Percentiles rank a stretch among this genome's conserved stretches.
phyloP scores from a whole-genome alignment of 2,113 vertebrate genomes.

The Tragelaphus strepsiceros region DNA sequence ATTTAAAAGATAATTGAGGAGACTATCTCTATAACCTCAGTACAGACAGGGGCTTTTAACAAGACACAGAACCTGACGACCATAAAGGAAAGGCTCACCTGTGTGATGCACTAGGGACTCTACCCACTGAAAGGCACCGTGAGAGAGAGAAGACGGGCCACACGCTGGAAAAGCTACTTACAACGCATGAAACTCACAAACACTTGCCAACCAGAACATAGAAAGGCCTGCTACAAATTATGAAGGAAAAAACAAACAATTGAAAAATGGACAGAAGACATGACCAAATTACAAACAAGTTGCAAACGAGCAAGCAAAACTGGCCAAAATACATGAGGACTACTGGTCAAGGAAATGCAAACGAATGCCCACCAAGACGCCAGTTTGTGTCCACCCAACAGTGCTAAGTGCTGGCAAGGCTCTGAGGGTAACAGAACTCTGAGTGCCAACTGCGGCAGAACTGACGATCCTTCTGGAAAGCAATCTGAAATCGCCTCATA shows the following conservation, averaged over 20 bases:
- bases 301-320: background rate
- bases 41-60: background rate
- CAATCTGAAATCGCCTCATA: background rate
- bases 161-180: background rate
- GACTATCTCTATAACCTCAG: background rate
- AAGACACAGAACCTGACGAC: background rate
- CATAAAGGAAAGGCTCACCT: background rate
- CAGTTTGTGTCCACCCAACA: background rate
- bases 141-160: background rate
- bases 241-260: background rate
- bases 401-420: too few species aligned
- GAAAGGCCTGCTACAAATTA: background rate
- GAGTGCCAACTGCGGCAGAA: background rate
- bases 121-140: background rate
- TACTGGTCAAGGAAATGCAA: background rate
- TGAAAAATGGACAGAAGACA: background rate
- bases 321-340: background rate
- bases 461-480: background rate
- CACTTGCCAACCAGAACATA: background rate
- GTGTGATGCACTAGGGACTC: too few species aligned
- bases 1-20: background rate
- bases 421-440: background rate
- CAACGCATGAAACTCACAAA: background rate
- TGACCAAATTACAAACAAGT: background rate
- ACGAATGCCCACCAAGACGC: background rate